A percentile compares a stretch with the other conserved stretches of the same genome.
phyloP scores from a whole-genome alignment of 1,140 invertebrate genomes.

The Leucophenga varia region DNA sequence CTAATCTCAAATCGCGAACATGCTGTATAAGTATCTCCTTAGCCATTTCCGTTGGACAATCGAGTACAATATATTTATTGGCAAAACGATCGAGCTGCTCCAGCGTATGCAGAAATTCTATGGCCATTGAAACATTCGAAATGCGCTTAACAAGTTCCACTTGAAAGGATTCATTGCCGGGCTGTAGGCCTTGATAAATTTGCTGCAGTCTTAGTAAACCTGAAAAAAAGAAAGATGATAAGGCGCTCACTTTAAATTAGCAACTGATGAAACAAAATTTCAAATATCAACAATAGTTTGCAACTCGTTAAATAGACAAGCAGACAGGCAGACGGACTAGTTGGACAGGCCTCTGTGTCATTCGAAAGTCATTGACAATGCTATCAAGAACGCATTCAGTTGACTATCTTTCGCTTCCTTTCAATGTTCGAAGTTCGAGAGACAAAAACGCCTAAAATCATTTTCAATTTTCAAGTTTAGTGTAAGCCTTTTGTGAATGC shows the following conservation, averaged over 20 bases:
- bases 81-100: constrained; percentile 79
- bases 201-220: constrained; percentile 85
- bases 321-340: too few relatives aligned
- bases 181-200: constrained; percentile 80
- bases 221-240: constrained; percentile 49
- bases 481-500: too few relatives aligned
- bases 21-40: constrained; percentile 85
- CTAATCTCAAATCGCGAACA: constrained; percentile 80
- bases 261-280: too few relatives aligned
- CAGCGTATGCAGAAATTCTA: constrained; percentile 73
- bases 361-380: too few relatives aligned
- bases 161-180: constrained; percentile 77
- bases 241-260: too few relatives aligned
- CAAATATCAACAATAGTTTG: too few relatives aligned
- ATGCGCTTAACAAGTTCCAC: constrained; percentile 81
- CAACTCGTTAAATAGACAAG: too few relatives aligned
- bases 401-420: too few relatives aligned
- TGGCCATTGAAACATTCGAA: constrained; percentile 73
- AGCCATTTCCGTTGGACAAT: constrained; percentile 82
- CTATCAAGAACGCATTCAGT: too few relatives aligned
- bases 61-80: constrained; percentile 88
- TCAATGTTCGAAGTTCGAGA: too few relatives aligned
- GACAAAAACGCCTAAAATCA: constrained; percentile 32
- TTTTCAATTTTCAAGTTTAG: constrained; percentile 46
- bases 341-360: too few relatives aligned